Evolutionary conservation across 2,113 vertebrate genomes (phyloP), one percentile per base, ranked within the genome.

Genomic region (Erinaceus europaeus): DNA sequence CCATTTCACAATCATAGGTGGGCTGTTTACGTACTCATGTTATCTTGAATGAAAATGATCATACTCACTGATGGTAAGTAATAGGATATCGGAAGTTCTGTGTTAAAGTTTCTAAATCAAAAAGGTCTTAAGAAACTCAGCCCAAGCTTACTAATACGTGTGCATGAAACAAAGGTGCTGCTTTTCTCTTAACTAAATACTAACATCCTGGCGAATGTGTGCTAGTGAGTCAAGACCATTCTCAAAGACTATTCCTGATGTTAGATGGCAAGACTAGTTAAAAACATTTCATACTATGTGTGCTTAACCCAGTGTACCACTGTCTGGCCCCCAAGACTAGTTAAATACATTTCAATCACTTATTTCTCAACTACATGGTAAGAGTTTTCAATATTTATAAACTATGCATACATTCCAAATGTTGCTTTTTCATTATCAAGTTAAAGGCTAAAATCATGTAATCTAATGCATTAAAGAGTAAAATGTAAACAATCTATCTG

Each of bases 361-460:
- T 82, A 50, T 62, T 89, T 88, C 75, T 88, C 79, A 79, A n/a
- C 32, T 50, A 79, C 11, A 32, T 44, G 25, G n/a, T 55, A 74
- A 64, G 72, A 77, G 86, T 34, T 36, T 78, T 27, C 44, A 77
- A 9, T 40, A 50, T 69, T 82, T 73, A 55, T 53, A 61, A 57
- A 74, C 25, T 46, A 81, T 29, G 8, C 40, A 20, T 38, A 40
- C 21, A n/a, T n/a, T n/a, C n/a, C n/a, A n/a, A n/a, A n/a, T n/a
- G n/a, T n/a, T n/a, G n/a, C n/a, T n/a, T n/a, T n/a, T n/a, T n/a
- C n/a, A n/a, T n/a, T n/a, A n/a, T n/a, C n/a, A n/a, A n/a, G n/a
- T n/a, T n/a, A n/a, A n/a, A n/a, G n/a, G n/a, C n/a, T n/a, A n/a
- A n/a, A n/a, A n/a, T n/a, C n/a, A n/a, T n/a, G n/a, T n/a, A n/a